A percentile compares a stretch with the other conserved stretches of the same genome.
Evolutionary conservation across 2,113 vertebrate genomes (phyloP).

Genomic region (Marmota monax): DNA sequence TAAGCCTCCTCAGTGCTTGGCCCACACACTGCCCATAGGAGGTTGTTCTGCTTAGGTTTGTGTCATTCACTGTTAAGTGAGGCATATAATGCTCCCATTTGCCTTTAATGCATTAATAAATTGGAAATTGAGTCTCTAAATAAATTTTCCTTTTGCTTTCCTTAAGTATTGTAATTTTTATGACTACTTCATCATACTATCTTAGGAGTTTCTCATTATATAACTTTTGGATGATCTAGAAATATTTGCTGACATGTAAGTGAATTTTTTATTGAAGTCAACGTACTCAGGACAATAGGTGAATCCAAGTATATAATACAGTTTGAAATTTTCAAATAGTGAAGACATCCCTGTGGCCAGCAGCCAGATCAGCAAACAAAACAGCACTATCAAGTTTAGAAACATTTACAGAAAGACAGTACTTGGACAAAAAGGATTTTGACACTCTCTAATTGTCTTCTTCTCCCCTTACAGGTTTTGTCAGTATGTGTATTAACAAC

Average conservation of each 20-base stretch:
- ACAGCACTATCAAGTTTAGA: neutral
- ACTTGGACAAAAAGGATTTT: neutral
- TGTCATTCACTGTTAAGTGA: neutral
- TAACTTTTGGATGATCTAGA: neutral
- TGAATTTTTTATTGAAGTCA: neutral
- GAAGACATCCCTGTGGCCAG: rapidly evolving
- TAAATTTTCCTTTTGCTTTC: neutral
- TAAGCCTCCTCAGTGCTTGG: neutral
- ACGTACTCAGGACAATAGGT: neutral
- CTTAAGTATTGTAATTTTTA: neutral
- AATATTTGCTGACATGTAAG: neutral
- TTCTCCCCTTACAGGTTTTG: conserved; percentile 85
- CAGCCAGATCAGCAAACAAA: neutral
- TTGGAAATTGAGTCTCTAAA: neutral
- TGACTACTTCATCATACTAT: neutral
- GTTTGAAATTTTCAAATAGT: neutral
- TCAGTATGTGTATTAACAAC: conserved; percentile 89
- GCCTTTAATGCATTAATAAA: neutral
- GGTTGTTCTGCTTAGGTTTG: neutral
- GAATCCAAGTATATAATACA: neutral
- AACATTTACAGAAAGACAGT: neutral
- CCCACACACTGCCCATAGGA: neutral
- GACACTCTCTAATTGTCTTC: conserved; percentile 8
- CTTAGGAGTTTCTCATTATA: neutral
- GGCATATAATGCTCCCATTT: neutral